Base-by-base conservation (phyloP, 2,888 invertebrate species). In the Parnassius smintheus region DNA sequence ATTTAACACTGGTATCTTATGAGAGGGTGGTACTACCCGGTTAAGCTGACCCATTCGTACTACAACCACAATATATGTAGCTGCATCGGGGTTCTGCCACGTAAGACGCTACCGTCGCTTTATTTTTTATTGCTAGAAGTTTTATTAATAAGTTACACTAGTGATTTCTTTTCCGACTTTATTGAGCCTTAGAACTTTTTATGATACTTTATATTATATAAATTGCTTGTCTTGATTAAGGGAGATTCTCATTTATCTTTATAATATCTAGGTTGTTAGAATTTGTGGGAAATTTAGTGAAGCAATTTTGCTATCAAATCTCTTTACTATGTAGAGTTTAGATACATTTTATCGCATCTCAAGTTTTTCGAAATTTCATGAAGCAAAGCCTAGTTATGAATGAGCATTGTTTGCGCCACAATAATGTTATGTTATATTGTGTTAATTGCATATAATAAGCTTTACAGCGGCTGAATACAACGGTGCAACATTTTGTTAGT, bases 401-500 rank as follows among this genome's bases (percentile, higher is more conserved):
- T 66, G 44, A 62, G 61, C 63, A 68, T 67, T 65, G 68, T 68
- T 62, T 22, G 42, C 11, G 53, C 12, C 53, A 62, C 56, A 25
- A 53, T 53, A 53, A 53, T 49, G 52, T 62, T 62, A 48, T 48
- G 69, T 25, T 68, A 66, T 65, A 70, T 67, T 65, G 62, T 66
- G 54, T 67, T 71, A 69, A 69, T 72, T 63, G 59, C 44, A 7
- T 44, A 22, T 57, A 58, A 58, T 50, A 58, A 58, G 62, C 25
- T 63, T 56, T 56, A 58, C 18, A 45, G 48, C 35, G 57, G 48
- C 41, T 60, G 55, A 59, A 59, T 55, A 12, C 45, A 59, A 61
- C 69, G 74, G 69, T 74, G 73, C 68, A 73, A 72, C 69, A 72
- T 72, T 75, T 72, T 74, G 70, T 73, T 71, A 66, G 62, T 70